Percentiles rank a stretch among this genome's conserved stretches.
Evolutionary conservation across 2,797 vertebrate genomes (phyloP).

Genomic region (Nannoperca obscura): DNA sequence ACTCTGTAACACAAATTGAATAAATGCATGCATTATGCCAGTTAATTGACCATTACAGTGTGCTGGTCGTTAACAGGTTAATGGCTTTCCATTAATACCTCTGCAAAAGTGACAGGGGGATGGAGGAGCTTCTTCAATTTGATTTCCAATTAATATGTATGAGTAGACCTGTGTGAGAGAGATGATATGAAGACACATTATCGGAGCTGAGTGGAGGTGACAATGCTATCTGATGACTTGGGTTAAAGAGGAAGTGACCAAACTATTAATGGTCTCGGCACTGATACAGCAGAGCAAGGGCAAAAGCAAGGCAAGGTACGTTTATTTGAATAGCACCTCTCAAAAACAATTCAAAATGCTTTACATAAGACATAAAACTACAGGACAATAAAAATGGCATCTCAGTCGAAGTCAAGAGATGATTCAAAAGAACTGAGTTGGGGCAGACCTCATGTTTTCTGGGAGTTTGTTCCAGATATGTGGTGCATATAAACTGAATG

Average conservation of each 20-base stretch:
- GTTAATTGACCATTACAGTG: slow-evolving; percentile 69
- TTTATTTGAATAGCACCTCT: slow-evolving; percentile 11
- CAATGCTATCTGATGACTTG: slow-evolving; percentile 72
- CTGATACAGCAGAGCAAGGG: slow-evolving; percentile 29
- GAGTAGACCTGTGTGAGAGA: slow-evolving; percentile 61
- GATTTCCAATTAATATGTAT: slow-evolving; percentile 81
- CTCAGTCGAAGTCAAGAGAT: not conserved
- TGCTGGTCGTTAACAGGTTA: slow-evolving; percentile 77
- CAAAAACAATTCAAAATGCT: slow-evolving; percentile 12
- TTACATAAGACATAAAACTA: slow-evolving; percentile 5
- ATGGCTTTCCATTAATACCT: slow-evolving; percentile 76
- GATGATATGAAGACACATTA: slow-evolving; percentile 72
- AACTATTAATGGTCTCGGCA: slow-evolving; percentile 51
- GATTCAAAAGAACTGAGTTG: not conserved
- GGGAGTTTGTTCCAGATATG: not conserved
- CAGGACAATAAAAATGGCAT: not conserved
- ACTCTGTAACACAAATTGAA: slow-evolving; percentile 55
- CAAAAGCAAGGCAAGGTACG: not conserved
- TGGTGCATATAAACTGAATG: not conserved
- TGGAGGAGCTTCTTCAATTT: slow-evolving; percentile 67
- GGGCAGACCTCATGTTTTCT: not conserved
- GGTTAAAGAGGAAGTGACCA: slow-evolving; percentile 63
- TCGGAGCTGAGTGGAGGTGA: slow-evolving; percentile 63
- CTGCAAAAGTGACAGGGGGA: slow-evolving; percentile 59
- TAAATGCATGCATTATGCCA: slow-evolving; percentile 64